Conservation (phyloP, 2,113 vertebrate genomes). For the Passer montanus region DNA sequence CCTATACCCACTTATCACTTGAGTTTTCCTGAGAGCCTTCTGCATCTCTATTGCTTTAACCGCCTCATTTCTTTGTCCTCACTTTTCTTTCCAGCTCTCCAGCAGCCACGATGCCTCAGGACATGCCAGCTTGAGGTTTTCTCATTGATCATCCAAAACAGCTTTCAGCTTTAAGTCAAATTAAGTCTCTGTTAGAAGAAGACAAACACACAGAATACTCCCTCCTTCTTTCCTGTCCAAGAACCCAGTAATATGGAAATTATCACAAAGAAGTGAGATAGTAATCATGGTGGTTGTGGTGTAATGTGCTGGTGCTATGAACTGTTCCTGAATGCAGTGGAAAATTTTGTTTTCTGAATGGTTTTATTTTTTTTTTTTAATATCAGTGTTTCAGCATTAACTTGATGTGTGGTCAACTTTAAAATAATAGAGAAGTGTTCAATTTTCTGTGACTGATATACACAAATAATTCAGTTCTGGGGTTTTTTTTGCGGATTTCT, state of each 20-base stretch:
- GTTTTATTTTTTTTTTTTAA: background rate
- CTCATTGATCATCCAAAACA: background rate
- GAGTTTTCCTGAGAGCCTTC: background rate
- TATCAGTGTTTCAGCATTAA: background rate
- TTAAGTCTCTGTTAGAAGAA: slow-evolving; percentile 16
- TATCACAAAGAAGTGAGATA: background rate
- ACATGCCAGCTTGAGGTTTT: background rate
- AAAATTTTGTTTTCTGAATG: background rate
- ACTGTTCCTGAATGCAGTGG: background rate
- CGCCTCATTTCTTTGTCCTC: background rate
- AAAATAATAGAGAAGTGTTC: background rate
- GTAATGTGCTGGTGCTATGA: background rate
- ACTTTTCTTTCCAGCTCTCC: background rate
- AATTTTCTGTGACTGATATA: background rate
- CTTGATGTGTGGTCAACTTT: background rate
- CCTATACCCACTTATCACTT: background rate
- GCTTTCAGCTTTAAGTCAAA: background rate
- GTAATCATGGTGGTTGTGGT: background rate
- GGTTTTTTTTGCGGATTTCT: background rate
- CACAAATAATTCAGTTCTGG: background rate
- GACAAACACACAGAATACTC: background rate
- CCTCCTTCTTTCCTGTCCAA: background rate
- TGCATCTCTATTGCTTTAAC: background rate
- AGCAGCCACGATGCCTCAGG: background rate
- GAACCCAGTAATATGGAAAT: background rate